phyloP scores from a whole-genome alignment of 2,113 vertebrate genomes.

The Laticauda laticaudata region DNA sequence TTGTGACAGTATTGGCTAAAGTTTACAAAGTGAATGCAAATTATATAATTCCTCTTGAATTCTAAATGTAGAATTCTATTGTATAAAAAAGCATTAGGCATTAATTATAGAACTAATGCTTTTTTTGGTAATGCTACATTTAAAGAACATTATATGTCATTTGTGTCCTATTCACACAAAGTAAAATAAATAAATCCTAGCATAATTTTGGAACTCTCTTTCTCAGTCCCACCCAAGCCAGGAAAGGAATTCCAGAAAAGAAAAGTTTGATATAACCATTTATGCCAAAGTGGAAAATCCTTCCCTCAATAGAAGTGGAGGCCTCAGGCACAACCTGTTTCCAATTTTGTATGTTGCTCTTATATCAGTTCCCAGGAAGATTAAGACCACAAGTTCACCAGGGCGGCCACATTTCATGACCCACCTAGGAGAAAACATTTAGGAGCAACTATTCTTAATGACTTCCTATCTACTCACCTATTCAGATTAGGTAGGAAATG shows the following conservation, averaged over 20 bases:
- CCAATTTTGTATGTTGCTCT: too few relatives aligned
- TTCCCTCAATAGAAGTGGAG: too few relatives aligned
- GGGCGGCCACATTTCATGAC: too few relatives aligned
- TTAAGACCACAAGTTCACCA: too few relatives aligned
- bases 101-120: not conserved
- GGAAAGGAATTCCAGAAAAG: not conserved
- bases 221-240: not conserved
- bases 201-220: not conserved
- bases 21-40: not conserved
- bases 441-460: not conserved
- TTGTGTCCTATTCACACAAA: not conserved
- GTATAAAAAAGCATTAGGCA: not conserved
- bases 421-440: too few relatives aligned
- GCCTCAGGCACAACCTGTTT: too few relatives aligned
- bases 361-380: too few relatives aligned
- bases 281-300: too few relatives aligned
- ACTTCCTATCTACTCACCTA: not conserved
- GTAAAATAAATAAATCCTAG: not conserved
- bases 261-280: not conserved
- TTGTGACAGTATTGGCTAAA: not conserved
- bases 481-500: not conserved
- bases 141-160: constrained; percentile 7
- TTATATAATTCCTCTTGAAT: not conserved
- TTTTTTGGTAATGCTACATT: not conserved
- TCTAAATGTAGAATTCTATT: constrained; percentile 6